These are phyloP conservation scores for Cryptocheilus praepositus DNA, from an alignment of 2,888 invertebrate genomes.

Conservation along the genomic window DNA sequence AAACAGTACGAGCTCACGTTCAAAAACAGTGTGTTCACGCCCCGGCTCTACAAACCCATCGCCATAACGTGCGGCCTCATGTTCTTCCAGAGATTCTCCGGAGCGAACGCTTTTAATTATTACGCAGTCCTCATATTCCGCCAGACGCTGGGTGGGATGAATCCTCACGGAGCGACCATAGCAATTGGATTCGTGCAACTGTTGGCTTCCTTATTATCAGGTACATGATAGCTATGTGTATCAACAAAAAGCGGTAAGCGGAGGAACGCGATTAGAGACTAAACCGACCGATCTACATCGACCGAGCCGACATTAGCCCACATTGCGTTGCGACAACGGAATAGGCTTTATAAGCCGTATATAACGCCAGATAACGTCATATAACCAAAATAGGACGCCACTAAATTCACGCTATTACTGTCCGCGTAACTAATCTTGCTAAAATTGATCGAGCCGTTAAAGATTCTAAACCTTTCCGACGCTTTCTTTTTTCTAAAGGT, in stretches of 20 bases:
- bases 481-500: slow-evolving; percentile 64
- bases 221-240: slow-evolving; percentile 51
- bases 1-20: slow-evolving; percentile 71
- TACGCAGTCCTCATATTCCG: slow-evolving; percentile 92
- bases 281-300: too few species aligned
- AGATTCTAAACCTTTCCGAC: too few species aligned
- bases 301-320: too few species aligned
- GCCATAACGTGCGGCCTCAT: slow-evolving; percentile 90
- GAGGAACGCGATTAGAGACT: background rate
- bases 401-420: too few species aligned
- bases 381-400: too few species aligned
- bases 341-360: too few species aligned
- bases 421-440: too few species aligned
- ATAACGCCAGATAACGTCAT: too few species aligned
- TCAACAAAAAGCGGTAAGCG: slow-evolving; percentile 7
- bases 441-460: too few species aligned
- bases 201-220: slow-evolving; percentile 88
- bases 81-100: slow-evolving; percentile 92
- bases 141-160: slow-evolving; percentile 87
- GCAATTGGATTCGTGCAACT: slow-evolving; percentile 91
- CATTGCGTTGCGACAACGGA: too few species aligned
- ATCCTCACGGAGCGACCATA: slow-evolving; percentile 89
- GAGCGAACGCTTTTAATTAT: slow-evolving; percentile 89
- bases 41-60: slow-evolving; percentile 82
- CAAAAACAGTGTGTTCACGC: slow-evolving; percentile 69